Conservation (phyloP, 2,797 vertebrate genomes). For the Sphaeramia orbicularis region DNA sequence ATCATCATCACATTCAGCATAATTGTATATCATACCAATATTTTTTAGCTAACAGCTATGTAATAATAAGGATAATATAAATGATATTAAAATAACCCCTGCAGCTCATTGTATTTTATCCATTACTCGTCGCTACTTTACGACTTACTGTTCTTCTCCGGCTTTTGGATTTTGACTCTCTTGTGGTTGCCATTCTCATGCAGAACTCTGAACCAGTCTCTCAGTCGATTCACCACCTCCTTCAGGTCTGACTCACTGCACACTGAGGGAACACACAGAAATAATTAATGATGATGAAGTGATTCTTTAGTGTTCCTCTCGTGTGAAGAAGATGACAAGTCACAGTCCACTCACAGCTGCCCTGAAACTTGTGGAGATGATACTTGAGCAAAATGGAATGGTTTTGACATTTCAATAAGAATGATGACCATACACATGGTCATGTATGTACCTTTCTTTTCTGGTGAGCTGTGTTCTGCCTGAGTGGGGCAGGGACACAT, state of each 20-base stretch:
- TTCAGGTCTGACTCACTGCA: constrained; percentile 93
- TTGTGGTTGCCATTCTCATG: constrained; percentile 93
- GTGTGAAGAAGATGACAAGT: constrained; percentile 6
- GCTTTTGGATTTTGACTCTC: constrained; percentile 89
- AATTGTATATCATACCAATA: too few relatives aligned
- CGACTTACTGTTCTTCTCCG: constrained; percentile 92
- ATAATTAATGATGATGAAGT: constrained; percentile 42
- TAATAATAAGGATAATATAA: too few relatives aligned
- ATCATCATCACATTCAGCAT: too few relatives aligned
- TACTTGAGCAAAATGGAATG: constrained; percentile 1
- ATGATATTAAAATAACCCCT: too few relatives aligned
- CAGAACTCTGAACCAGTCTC: constrained; percentile 96
- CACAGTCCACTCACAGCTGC: constrained; percentile 23
- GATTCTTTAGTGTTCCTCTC: constrained; percentile 27
- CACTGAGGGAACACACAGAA: constrained; percentile 72
- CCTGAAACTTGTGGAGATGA: constrained; percentile 11
- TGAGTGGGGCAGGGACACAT: constrained; percentile 90
- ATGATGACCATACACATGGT: too few relatives aligned
- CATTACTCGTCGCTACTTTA: neutral
- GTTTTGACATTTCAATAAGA: constrained; percentile 20
- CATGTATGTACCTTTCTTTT: constrained; percentile 87
- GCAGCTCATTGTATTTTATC: neutral
- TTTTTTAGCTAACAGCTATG: too few relatives aligned
- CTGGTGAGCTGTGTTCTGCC: constrained; percentile 79
- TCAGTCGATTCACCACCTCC: constrained; percentile 91